Base-by-base conservation (phyloP, 2,888 invertebrate species). In the Helobdella robusta region DNA sequence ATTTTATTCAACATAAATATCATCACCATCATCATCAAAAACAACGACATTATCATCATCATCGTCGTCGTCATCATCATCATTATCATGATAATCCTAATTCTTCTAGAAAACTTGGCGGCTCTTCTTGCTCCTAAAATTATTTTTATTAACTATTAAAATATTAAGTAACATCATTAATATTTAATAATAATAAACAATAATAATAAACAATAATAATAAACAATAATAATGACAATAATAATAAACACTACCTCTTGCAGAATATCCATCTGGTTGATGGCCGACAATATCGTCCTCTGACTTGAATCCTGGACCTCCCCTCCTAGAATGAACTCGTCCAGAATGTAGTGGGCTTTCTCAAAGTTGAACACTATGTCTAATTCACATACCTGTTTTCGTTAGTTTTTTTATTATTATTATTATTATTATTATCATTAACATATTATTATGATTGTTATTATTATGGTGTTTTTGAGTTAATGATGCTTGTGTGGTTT, bases 321-420 rank as follows among this genome's bases (percentile, higher is more conserved):
- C 0, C 98, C 98, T 8, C 97, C 97, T 30, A 99, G 85, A 69
- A 98, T 84, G 73, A 99, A 82, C 82, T 99, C 98, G 76, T 98
- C 98, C 73, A 98, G 83, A 79, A 98, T 98, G 81, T 98, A 99
- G 82, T 97, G 99, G 0, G 98, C 97, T 80, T 98, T 98, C 82
- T 98, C 98, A 81, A 98, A 99, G 83, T 98, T 99, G 84, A 98
- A 98, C 76, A 98, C 98, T 69, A 98, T 98, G 80, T 98, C 98
- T 81, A 98, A 81, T 79, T 98, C 98, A 78, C 98, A 98, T 8
- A 98, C 97, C 95, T 97, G 56, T n/a, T n/a, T n/a, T n/a, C n/a
- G n/a, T n/a, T n/a, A n/a, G n/a, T n/a, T n/a, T n/a, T n/a, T n/a
- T n/a, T n/a, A n/a, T n/a, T n/a, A n/a, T n/a, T n/a, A n/a, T n/a